Evolutionary conservation across 1,140 invertebrate genomes (phyloP).

Genomic region (Holotrichia oblita): DNA sequence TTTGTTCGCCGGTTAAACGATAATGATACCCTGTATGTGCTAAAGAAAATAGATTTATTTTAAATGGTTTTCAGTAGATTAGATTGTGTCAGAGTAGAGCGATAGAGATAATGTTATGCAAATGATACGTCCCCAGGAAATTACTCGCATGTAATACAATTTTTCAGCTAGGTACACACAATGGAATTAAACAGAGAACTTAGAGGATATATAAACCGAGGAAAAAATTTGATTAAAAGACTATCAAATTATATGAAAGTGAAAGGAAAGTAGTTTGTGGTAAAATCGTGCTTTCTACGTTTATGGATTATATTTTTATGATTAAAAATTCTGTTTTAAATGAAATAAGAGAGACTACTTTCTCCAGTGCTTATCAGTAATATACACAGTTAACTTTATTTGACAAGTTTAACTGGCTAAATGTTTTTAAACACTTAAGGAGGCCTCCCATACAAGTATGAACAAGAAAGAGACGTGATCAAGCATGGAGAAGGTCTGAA

Average conservation of each 20-base stretch:
- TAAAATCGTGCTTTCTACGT: too few species aligned
- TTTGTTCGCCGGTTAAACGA: not conserved
- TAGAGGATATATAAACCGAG: not conserved
- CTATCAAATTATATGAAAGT: not conserved
- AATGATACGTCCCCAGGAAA: not conserved
- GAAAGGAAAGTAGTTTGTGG: too few species aligned
- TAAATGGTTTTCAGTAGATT: not conserved
- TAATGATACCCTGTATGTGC: not conserved
- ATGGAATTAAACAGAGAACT: not conserved
- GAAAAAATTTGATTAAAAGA: not conserved
- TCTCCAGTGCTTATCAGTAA: not conserved
- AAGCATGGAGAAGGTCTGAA: too few species aligned
- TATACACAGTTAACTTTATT: too few species aligned
- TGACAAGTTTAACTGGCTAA: too few species aligned
- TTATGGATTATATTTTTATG: not conserved
- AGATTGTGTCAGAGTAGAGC: not conserved
- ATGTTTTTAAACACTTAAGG: too few species aligned
- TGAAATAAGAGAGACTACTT: not conserved
- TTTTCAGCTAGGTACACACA: not conserved
- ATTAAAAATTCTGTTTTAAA: not conserved
- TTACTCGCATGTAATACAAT: not conserved
- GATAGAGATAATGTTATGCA: slow-evolving; percentile 5
- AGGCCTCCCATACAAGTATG: too few species aligned
- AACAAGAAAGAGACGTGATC: too few species aligned
- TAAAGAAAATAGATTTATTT: slow-evolving; percentile 8